Evolutionary conservation across 2,888 invertebrate genomes (phyloP), one percentile per base, ranked within the genome.

Genomic region (Merodon equestris): DNA sequence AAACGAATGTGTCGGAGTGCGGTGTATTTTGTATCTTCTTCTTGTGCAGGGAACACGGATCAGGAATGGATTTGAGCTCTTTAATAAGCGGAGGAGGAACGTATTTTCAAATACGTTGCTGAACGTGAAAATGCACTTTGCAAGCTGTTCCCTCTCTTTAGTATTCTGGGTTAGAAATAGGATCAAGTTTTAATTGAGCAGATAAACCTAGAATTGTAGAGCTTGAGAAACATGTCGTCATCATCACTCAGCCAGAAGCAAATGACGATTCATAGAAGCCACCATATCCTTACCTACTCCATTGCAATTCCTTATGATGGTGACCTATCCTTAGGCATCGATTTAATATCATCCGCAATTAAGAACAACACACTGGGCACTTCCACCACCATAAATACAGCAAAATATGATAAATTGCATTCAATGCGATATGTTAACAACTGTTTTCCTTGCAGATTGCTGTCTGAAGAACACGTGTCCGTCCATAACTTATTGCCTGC

Each of bases 391-490:
- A 36, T 36, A 53, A 42, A 18, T 1, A 19, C 47, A 18, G 18
- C 36, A 18, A 58, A 45, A 12, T 38, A 79, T 74, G 79, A 79
- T 79, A 79, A 73, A 79, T 79, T 79, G 79, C 79, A 74, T 58
- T 79, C 50, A 48, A 15, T 27, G 58, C 54, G 63, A 68, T 74
- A 64, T 79, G 79, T 74, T 74, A 74, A 74, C 79, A 74, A 79
- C 68, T 74, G 79, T 74, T 58, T 60, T 79, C 68, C 74, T 68
- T 79, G 50, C 56, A 56, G 47, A 18, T 77, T 67, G 66, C 73
- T 73, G 68, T 79, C 7, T 68, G 68, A 54, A 56, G 60, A 74
- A 74, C 79, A 79, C 79, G 79, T 79, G 79, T 68, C 79, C 48
- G 18, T 47, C 15, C 47, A 57, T 70, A 70, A 64, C 63, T 70